Evolutionary conservation across 2,888 invertebrate genomes (phyloP).

Genomic region (Eulithis prunata): DNA sequence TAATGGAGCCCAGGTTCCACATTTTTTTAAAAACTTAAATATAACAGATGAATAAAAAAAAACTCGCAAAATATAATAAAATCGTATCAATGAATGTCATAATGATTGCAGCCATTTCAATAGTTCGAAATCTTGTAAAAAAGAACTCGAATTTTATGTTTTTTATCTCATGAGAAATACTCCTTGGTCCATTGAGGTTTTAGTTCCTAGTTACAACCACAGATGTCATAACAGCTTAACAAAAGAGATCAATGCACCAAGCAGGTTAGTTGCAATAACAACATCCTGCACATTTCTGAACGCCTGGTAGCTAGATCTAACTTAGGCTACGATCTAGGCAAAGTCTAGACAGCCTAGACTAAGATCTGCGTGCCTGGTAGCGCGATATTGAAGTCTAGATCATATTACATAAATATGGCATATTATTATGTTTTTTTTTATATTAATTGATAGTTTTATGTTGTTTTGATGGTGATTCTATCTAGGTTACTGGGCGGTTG

Average conservation of each 20-base stretch:
- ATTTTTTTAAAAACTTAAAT: too few species aligned
- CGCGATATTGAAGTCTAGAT: slow-evolving; percentile 3
- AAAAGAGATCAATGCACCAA: slow-evolving; percentile 10
- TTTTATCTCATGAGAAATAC: too few species aligned
- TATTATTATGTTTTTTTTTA: background rate
- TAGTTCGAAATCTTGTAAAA: too few species aligned
- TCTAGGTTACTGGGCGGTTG: background rate
- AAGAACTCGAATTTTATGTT: too few species aligned
- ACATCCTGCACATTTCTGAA: slow-evolving; percentile 14
- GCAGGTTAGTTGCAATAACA: slow-evolving; percentile 11
- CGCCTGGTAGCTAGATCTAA: slow-evolving; percentile 25
- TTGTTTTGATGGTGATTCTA: background rate
- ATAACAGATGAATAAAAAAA: too few species aligned
- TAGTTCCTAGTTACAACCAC: too few species aligned
- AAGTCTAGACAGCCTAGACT: slow-evolving; percentile 17
- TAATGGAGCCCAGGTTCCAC: too few species aligned
- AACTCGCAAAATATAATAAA: too few species aligned
- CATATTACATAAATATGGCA: background rate
- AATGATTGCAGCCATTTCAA: too few species aligned
- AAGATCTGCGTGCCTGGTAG: slow-evolving; percentile 14
- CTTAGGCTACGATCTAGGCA: slow-evolving; percentile 16
- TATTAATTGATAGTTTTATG: slow-evolving; percentile 1
- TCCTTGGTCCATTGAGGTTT: too few species aligned
- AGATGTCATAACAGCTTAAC: too few species aligned
- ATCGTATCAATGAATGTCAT: too few species aligned